Evolutionary conservation across 2,113 vertebrate genomes (phyloP).

Genomic region (Calyptomena viridis): DNA sequence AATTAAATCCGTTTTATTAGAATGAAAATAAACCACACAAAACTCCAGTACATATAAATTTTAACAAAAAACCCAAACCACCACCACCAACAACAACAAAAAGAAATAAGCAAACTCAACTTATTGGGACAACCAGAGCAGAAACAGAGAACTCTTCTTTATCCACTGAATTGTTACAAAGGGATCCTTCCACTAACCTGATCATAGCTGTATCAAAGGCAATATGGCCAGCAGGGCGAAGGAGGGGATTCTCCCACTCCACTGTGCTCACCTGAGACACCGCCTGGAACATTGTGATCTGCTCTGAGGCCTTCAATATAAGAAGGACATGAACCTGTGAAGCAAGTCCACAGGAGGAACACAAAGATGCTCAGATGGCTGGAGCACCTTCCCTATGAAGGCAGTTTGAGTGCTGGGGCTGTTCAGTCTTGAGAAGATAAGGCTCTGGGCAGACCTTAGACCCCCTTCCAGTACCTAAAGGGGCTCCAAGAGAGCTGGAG

Average conservation of each 20-base stretch:
- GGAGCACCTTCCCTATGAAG: no score
- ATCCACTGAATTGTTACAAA: neutral
- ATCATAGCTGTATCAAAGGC: neutral
- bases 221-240: neutral
- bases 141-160: neutral
- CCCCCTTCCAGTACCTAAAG: neutral
- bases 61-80: neutral
- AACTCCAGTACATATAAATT: fast-evolving
- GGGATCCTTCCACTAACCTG: neutral
- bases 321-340: neutral
- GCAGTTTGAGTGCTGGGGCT: neutral
- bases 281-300: neutral
- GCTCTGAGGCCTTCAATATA: neutral
- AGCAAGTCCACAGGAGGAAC: no score
- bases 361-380: neutral
- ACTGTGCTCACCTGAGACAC: no score
- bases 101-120: neutral
- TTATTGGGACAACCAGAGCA: neutral
- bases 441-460: neutral
- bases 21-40: neutral
- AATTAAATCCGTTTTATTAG: neutral
- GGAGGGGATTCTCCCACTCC: neutral
- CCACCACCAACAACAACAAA: neutral
- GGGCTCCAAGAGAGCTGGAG: neutral
- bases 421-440: neutral